These are phyloP conservation scores for Drosophila parvula DNA, from an alignment of 1,140 invertebrate species.

Conservation along the genomic window DNA sequence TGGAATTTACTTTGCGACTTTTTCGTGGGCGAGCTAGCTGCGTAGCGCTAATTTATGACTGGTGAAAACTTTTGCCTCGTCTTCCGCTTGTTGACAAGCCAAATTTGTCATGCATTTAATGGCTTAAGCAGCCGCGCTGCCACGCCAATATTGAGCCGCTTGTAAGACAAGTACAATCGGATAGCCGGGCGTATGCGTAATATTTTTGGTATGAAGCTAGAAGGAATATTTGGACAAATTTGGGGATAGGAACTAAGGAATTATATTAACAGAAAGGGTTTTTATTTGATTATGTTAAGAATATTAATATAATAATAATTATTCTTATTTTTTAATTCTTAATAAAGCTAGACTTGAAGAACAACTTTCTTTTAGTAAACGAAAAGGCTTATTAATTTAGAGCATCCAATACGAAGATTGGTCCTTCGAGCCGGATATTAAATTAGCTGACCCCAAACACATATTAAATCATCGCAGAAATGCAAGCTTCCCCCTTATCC, in stretches of 20 bases:
- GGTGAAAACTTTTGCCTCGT: conserved; percentile 63
- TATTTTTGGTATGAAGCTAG: background rate
- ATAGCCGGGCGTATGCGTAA: conserved; percentile 35
- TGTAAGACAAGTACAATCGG: conserved; percentile 29
- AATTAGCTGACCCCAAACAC: too few species aligned
- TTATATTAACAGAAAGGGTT: background rate
- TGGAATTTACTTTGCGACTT: conserved; percentile 79
- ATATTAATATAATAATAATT: too few species aligned
- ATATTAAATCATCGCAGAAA: too few species aligned
- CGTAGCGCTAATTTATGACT: conserved; percentile 65
- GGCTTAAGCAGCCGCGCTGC: conserved; percentile 61
- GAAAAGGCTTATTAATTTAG: too few species aligned
- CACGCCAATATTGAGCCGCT: conserved; percentile 41
- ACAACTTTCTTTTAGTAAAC: too few species aligned
- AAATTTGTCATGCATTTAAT: conserved; percentile 80
- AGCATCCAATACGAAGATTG: too few species aligned
- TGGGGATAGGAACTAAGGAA: too few species aligned
- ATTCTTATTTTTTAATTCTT: too few species aligned
- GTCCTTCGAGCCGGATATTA: too few species aligned
- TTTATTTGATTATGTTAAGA: background rate
- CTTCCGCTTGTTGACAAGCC: conserved; percentile 75
- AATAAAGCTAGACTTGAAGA: too few species aligned
- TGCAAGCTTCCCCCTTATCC: too few species aligned
- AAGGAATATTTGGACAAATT: background rate
- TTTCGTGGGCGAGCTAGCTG: conserved; percentile 32